Conservation (phyloP, 2,113 vertebrate genomes). For the Pavo muticus region DNA sequence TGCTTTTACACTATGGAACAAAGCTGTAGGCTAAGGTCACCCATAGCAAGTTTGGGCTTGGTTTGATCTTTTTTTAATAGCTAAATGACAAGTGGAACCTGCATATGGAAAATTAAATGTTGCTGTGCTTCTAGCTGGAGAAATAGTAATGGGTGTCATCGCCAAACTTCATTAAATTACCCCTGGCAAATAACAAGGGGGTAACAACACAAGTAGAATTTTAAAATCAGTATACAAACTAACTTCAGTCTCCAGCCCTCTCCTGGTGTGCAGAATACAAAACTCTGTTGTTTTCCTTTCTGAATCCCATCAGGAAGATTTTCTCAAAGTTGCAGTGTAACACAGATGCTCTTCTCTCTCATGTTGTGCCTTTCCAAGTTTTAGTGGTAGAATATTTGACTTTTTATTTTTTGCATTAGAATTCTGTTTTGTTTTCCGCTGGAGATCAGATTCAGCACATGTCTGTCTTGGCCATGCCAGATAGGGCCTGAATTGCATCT, state of each 20-base stretch:
- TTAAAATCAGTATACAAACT: background rate
- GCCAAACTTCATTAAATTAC: background rate
- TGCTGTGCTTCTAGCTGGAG: background rate
- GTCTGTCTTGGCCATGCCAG: background rate
- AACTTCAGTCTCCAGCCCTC: background rate
- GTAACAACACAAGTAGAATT: background rate
- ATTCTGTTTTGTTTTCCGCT: background rate
- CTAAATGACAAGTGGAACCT: background rate
- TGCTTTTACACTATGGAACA: background rate
- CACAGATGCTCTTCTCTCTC: background rate
- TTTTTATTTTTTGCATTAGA: background rate
- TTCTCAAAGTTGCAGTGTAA: background rate
- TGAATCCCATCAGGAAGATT: background rate
- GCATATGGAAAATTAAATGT: background rate
- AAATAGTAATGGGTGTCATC: background rate
- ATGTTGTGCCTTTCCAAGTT: background rate
- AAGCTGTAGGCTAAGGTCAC: background rate
- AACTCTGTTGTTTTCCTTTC: background rate
- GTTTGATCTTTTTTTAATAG: background rate
- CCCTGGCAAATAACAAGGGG: background rate
- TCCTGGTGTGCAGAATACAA: background rate
- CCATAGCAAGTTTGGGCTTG: background rate
- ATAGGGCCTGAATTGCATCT: background rate
- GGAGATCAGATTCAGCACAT: background rate
- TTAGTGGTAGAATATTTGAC: background rate